A percentile compares a stretch with the other conserved stretches of the same genome.
Evolutionary conservation across 2,888 invertebrate species (phyloP).

Genomic region (Drosophila fulvimacula): DNA sequence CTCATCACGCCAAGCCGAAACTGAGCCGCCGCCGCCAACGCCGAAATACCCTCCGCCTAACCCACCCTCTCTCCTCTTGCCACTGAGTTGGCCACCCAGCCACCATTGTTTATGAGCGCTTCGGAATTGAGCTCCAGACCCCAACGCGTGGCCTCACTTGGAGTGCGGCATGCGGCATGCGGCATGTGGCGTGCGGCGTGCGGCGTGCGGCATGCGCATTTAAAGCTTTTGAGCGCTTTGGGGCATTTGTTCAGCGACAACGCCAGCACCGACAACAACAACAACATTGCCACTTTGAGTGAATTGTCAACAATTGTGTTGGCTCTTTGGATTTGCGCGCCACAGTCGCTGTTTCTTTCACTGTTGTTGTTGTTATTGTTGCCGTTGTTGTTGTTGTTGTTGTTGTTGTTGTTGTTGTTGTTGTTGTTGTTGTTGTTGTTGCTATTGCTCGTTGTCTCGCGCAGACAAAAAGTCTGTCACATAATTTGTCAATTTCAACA

Average conservation of each 20-base stretch:
- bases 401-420: neutral
- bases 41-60: neutral
- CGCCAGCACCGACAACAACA: slow-evolving; percentile 43
- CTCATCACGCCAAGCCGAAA: slow-evolving; percentile 69
- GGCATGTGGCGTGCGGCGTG: slow-evolving; percentile 38
- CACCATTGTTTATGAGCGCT: slow-evolving; percentile 74
- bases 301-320: slow-evolving; percentile 80
- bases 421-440: neutral
- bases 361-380: too few species aligned
- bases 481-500: slow-evolving; percentile 80
- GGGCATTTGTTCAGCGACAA: slow-evolving; percentile 77
- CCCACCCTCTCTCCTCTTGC: neutral
- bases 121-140: slow-evolving; percentile 63
- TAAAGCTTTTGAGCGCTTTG: slow-evolving; percentile 81
- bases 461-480: slow-evolving; percentile 75
- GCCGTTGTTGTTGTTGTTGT: neutral
- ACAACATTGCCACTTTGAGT: slow-evolving; percentile 65
- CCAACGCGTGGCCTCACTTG: slow-evolving; percentile 44
- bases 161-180: slow-evolving; percentile 28
- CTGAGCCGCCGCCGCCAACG: slow-evolving; percentile 43
- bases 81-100: neutral
- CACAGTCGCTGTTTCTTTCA: slow-evolving; percentile 8
- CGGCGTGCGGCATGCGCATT: slow-evolving; percentile 57
- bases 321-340: slow-evolving; percentile 73
- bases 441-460: slow-evolving; percentile 19